phyloP scores from a whole-genome alignment of 2,888 invertebrate species.

The Parapristionchus giblindavisi region DNA sequence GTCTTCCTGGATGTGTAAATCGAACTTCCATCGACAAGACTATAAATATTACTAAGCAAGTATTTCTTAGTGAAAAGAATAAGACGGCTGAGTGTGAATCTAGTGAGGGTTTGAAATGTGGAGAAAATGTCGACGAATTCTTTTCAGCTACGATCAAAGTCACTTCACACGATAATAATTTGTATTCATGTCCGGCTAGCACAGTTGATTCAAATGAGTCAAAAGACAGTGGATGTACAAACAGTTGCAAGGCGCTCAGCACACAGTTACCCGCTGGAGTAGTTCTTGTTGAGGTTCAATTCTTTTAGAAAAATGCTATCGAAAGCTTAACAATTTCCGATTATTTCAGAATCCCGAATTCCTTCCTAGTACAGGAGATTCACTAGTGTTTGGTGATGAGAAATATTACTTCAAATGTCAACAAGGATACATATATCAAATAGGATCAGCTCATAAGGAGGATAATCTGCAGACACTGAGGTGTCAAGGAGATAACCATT shows the following conservation, averaged over 20 bases:
- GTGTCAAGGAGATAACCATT: conserved; percentile 24
- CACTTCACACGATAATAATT: neutral
- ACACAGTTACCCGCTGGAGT: conserved; percentile 20
- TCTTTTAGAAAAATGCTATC: too few species aligned
- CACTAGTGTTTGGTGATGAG: conserved; percentile 14
- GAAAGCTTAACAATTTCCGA: too few species aligned
- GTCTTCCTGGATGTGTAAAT: conserved; percentile 7
- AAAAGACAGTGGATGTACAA: conserved; percentile 17
- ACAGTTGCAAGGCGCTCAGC: conserved; percentile 20
- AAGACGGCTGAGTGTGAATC: neutral
- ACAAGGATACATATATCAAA: conserved; percentile 25
- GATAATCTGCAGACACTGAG: conserved; percentile 16
- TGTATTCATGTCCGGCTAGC: conserved; percentile 13
- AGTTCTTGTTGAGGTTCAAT: conserved; percentile 11
- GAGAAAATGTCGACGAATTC: neutral
- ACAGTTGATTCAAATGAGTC: neutral
- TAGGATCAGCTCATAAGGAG: neutral
- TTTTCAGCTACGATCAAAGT: neutral
- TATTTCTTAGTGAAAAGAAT: neutral
- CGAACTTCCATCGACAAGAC: neutral
- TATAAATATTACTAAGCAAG: neutral
- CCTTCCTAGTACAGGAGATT: neutral
- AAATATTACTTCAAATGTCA: conserved; percentile 18
- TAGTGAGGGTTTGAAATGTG: neutral
- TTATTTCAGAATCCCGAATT: neutral